Evolutionary conservation across 2,113 vertebrate species (phyloP).

Genomic region (Scortum barcoo): DNA sequence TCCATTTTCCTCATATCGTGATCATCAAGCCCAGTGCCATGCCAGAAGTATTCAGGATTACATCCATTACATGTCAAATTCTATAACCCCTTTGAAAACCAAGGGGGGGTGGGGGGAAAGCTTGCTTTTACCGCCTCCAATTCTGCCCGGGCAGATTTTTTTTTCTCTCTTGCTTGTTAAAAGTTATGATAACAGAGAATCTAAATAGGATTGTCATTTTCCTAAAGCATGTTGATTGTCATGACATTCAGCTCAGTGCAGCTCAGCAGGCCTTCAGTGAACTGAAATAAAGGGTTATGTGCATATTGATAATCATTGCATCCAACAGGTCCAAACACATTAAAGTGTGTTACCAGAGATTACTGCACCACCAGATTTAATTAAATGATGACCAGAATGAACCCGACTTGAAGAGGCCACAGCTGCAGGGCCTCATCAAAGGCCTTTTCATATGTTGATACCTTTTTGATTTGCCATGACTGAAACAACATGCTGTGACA

Average conservation of each 20-base stretch:
- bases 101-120: constrained; percentile 9
- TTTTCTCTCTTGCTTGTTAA: constrained; percentile 8
- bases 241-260: not conserved
- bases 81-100: constrained; percentile 45
- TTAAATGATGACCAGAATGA: constrained; percentile 69
- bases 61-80: constrained; percentile 52
- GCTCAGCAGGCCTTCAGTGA: constrained; percentile 1
- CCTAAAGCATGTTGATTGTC: not conserved
- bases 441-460: constrained; percentile 81
- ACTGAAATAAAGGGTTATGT: constrained; percentile 16
- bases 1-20: constrained; percentile 38
- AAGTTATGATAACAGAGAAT: constrained; percentile 2
- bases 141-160: constrained; percentile 4
- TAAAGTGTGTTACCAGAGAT: constrained; percentile 56
- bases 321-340: constrained; percentile 61
- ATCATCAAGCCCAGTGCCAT: constrained; percentile 27
- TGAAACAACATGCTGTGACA: constrained; percentile 42
- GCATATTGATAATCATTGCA: constrained; percentile 45
- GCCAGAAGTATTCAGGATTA: constrained; percentile 46
- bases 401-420: constrained; percentile 69
- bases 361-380: constrained; percentile 58
- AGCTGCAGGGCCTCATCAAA: constrained; percentile 78
- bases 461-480: constrained; percentile 62
- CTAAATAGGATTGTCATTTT: constrained; percentile 17
- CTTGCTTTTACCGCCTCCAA: constrained; percentile 9